Base-by-base conservation (phyloP, 2,113 vertebrate species). In the Chaetodon auriga region DNA sequence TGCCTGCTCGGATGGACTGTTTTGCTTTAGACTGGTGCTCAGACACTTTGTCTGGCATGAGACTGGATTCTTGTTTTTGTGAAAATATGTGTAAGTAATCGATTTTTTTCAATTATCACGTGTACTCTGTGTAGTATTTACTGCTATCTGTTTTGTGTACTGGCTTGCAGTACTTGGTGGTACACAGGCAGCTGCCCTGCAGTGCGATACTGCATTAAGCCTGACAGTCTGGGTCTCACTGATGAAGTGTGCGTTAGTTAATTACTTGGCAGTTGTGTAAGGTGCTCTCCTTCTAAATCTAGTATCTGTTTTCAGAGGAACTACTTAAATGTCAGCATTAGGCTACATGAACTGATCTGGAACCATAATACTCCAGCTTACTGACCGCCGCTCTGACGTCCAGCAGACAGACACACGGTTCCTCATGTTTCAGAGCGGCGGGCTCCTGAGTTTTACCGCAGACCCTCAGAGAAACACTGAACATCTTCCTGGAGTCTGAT, bases 41-140 rank as follows among this genome's bases (percentile, higher is more conserved):
- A 21, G 55, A 80, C 35, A 68, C 63, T 74, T 69, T 89, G 51
- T 79, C 77, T 90, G 87, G 78, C 80, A 92, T 91, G 92, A 88
- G 87, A 90, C 81, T 83, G 65, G 79, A 89, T 71, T 84, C 58
- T 83, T 86, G 76, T 85, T 90, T 90, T 81, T 49, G 70, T 72
- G 79, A 82, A 78, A 91, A 77, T 82, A 83, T 82, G 55, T 54
- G 93, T 92, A 92, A 95, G 92, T 93, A 69, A 68, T 41, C 75
- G 36, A 60, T 38, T 38, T 63, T 75, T 49, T 78, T 84, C 62
- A 36, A n/a, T 68, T 81, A 43, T 18, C 16, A 1, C 2, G 18
- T 18, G 4, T 41, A 16, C 7, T 51, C 6, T 53, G 9, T 41
- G 16, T 13, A 41, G 70, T 54, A 21, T 69, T 36, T 23, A 18